These are phyloP conservation scores for Apostichopus parvimensis DNA, from an alignment of 35 echinoderm and acorn worm genomes.

Conservation along the genomic window DNA sequence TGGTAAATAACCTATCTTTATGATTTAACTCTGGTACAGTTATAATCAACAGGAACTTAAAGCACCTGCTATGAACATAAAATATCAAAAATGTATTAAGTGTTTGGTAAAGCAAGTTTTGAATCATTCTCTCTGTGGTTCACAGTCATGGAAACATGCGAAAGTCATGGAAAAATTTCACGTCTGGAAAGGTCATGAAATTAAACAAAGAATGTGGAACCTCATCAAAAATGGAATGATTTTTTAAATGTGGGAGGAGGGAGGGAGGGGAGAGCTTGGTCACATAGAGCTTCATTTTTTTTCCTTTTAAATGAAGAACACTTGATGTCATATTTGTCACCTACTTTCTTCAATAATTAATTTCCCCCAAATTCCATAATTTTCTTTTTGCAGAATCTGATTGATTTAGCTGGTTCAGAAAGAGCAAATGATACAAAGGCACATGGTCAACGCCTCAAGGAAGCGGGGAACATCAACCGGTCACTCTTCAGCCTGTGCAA, in stretches of 20 bases:
- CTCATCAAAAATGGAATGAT: too few species aligned
- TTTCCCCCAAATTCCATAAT: too few species aligned
- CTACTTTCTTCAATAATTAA: too few species aligned
- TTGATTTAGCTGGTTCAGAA: slow-evolving; percentile 92
- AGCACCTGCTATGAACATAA: too few species aligned
- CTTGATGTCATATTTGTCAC: too few species aligned
- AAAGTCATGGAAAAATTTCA: too few species aligned
- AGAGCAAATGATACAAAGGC: slow-evolving; percentile 85
- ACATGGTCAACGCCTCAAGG: slow-evolving; percentile 65
- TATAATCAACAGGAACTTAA: too few species aligned
- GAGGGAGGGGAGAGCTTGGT: not conserved
- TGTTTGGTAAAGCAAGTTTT: too few species aligned
- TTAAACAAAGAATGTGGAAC: not conserved
- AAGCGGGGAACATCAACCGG: slow-evolving; percentile 89
- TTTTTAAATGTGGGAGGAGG: not conserved
- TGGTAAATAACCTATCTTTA: slow-evolving; percentile 59
- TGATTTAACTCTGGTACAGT: not conserved
- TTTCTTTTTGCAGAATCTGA: slow-evolving; percentile 63
- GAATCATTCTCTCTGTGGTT: too few species aligned
- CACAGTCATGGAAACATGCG: too few species aligned
- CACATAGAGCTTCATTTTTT: not conserved
- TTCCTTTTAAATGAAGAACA: not conserved
- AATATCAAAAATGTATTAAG: too few species aligned
- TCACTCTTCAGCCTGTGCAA: slow-evolving; percentile 74
- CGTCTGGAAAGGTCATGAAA: too few species aligned